phyloP scores from a whole-genome alignment of 2,797 vertebrate species.

The Centroberyx gerrardi region DNA sequence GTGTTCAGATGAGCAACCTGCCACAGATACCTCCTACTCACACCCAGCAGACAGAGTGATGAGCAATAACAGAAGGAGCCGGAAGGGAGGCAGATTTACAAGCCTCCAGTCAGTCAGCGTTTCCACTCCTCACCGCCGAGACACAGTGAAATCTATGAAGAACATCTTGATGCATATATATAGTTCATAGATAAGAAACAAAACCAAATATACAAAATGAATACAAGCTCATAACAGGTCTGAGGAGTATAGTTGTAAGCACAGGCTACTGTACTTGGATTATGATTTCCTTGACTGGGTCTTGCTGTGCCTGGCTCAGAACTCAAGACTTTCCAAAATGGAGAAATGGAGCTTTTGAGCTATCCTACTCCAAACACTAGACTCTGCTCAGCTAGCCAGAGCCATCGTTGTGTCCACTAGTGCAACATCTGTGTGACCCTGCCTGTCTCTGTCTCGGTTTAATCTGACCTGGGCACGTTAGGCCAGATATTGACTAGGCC shows the following conservation, averaged over 20 bases:
- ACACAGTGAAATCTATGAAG: too few relatives aligned
- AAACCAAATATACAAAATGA: not conserved
- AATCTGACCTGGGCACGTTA: too few relatives aligned
- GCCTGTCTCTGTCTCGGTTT: too few relatives aligned
- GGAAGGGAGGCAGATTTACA: conserved; percentile 1
- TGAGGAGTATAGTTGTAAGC: not conserved
- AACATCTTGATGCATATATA: too few relatives aligned
- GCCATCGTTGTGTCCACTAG: too few relatives aligned
- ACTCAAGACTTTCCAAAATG: not conserved
- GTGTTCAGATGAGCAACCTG: not conserved
- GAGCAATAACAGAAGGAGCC: conserved; percentile 13
- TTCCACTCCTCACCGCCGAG: not conserved
- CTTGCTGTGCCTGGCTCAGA: not conserved
- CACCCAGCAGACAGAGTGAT: not conserved
- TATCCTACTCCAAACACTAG: not conserved
- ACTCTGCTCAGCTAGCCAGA: not conserved
- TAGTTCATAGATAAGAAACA: not conserved
- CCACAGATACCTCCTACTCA: conserved; percentile 12
- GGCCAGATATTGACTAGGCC: too few relatives aligned
- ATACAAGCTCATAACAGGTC: not conserved
- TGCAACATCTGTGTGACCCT: too few relatives aligned
- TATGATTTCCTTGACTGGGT: not conserved
- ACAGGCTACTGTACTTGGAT: too few relatives aligned
- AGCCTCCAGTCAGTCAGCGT: not conserved
- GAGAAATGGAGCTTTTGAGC: not conserved